Evolutionary conservation across 2,797 vertebrate species (phyloP).

Genomic region (Dermochelys coriacea): DNA sequence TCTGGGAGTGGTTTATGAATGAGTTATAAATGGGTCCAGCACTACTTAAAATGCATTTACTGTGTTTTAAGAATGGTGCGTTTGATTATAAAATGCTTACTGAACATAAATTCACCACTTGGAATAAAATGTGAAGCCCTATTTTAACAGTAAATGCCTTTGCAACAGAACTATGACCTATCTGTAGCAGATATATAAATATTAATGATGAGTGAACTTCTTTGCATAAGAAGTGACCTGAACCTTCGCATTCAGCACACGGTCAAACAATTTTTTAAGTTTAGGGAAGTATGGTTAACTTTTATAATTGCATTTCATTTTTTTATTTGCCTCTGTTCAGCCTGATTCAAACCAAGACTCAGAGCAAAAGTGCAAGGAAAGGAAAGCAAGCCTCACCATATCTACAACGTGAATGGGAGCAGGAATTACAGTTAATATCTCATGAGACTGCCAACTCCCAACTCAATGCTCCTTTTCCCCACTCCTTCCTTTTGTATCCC

Average conservation of each 20-base stretch:
- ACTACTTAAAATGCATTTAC: neutral
- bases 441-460: neutral
- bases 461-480: neutral
- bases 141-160: conserved; percentile 12
- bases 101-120: conserved; percentile 23
- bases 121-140: neutral
- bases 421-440: neutral
- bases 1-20: neutral
- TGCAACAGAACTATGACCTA: neutral
- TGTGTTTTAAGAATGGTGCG: neutral
- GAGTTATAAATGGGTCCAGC: neutral
- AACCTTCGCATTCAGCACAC: neutral
- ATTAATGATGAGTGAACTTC: neutral
- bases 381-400: neutral
- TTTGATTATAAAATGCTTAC: conserved; percentile 35
- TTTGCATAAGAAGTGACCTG: neutral
- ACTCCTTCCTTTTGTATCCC: neutral
- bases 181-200: neutral
- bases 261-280: neutral
- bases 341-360: neutral
- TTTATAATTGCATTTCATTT: neutral
- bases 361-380: neutral
- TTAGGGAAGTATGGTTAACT: neutral
- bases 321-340: neutral
- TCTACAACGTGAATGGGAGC: neutral